Conservation (phyloP, 2,888 invertebrate species). For the Eueremaeus valkanovi region DNA sequence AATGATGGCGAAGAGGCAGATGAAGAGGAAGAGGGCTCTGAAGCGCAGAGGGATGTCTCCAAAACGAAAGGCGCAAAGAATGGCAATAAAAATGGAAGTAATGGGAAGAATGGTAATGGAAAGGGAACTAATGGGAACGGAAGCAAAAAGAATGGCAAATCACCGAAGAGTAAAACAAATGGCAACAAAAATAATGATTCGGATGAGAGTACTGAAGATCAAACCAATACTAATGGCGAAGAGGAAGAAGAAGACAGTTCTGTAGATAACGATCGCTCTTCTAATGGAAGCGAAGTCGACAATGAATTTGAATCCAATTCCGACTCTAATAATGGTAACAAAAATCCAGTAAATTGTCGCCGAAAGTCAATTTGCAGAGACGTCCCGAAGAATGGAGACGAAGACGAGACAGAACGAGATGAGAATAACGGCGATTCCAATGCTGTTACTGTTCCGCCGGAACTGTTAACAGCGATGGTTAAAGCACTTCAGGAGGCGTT, state of each 20-base stretch:
- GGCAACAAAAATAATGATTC: neutral
- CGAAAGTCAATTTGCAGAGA: neutral
- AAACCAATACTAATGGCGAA: neutral
- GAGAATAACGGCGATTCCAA: neutral
- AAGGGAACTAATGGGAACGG: neutral
- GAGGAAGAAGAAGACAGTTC: neutral
- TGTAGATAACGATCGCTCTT: neutral
- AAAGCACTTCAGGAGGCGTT: conserved; percentile 39
- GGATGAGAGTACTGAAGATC: too few relatives aligned
- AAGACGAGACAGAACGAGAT: neutral
- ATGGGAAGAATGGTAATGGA: neutral
- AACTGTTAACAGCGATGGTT: conserved; percentile 36
- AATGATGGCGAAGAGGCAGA: neutral
- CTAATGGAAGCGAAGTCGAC: neutral
- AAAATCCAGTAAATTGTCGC: neutral
- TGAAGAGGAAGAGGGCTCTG: neutral
- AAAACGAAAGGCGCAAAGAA: neutral
- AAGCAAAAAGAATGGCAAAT: neutral
- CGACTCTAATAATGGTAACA: neutral
- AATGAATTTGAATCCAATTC: neutral
- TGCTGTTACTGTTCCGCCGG: conserved; percentile 35
- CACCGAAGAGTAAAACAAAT: neutral
- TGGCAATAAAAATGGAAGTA: neutral
- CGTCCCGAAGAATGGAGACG: neutral
- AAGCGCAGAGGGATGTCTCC: neutral